Evolutionary conservation across 2,113 vertebrate species (phyloP), one percentile per base, ranked within the genome.

Genomic region (Petrocephalus microphthalmus): DNA sequence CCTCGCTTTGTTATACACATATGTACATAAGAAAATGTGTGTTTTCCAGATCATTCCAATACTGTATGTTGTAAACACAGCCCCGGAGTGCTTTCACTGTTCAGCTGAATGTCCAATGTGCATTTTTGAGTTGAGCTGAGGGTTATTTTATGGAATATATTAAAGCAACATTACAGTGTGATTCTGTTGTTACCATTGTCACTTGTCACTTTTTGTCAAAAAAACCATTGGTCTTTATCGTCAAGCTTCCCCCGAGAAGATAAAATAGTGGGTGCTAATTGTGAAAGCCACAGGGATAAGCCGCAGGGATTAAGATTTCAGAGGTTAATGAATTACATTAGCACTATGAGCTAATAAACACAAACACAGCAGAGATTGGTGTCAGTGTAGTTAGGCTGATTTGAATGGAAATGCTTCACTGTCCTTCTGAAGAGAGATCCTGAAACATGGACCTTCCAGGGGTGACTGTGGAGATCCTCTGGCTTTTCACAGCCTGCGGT

Each of bases 11-110:
- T 53, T 57, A 60, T 57, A 86, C 37, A 86, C 67, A 78, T 91
- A 90, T 89, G 90, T 64, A 90, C 89, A 89, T 89, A 90, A 87
- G n/a, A 89, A 71, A 90, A 89, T 89, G 71, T 88, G 88, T 89
- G 37, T 57, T 85, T 85, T 85, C 85, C 52, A 54, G 42, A 81
- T 37, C 53, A 60, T 29, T 45, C 52, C 25, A 85, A 49, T 54
- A 56, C 87, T 88, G 22, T 56, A 56, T 88, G 51, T 88, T 81
- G 19, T 33, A 78, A 74, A n/a, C 25, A 45, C 52, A 57, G 54
- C 33, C 83, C 53, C 29, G 78, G 37, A 57, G 56, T 84, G 37
- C 22, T 47, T 86, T 84, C 60, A 37, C 42, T 37, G 52, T 88
- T 81, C 52, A 88, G 37, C 71, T 54, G 29, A 49, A 88, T 33